Conservation (phyloP, 2,113 vertebrate species). For the Xiphophorus couchianus region DNA sequence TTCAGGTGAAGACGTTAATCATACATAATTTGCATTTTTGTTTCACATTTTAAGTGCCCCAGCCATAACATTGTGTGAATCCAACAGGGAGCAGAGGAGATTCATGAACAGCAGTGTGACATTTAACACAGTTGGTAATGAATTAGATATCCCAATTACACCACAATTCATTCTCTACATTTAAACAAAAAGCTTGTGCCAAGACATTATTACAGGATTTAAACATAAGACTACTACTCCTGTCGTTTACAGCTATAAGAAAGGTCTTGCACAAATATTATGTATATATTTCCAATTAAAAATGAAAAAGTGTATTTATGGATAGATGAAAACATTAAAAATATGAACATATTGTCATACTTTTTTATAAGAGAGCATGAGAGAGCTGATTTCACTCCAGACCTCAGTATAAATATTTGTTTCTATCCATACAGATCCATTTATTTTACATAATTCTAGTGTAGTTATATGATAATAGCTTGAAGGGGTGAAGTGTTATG, state of each 20-base stretch:
- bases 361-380: not conserved
- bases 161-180: slow-evolving; percentile 6
- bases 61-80: slow-evolving; percentile 15
- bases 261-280: not conserved
- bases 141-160: slow-evolving; percentile 7
- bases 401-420: not conserved
- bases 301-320: not conserved
- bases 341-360: not conserved
- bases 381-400: not conserved
- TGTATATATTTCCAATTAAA: no score
- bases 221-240: not conserved
- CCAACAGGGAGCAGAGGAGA: slow-evolving; percentile 22
- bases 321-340: not conserved
- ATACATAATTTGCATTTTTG: slow-evolving; percentile 24
- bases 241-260: not conserved
- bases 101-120: not conserved
- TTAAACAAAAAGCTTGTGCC: slow-evolving; percentile 12
- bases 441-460: not conserved
- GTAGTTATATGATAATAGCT: no score
- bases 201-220: slow-evolving; percentile 1
- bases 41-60: slow-evolving; percentile 10
- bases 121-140: slow-evolving; percentile 9
- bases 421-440: not conserved
- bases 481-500: no score
- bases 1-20: slow-evolving; percentile 36